Evolutionary conservation across 2,113 vertebrate species (phyloP).

Genomic region (Pangasianodon hypophthalmus): DNA sequence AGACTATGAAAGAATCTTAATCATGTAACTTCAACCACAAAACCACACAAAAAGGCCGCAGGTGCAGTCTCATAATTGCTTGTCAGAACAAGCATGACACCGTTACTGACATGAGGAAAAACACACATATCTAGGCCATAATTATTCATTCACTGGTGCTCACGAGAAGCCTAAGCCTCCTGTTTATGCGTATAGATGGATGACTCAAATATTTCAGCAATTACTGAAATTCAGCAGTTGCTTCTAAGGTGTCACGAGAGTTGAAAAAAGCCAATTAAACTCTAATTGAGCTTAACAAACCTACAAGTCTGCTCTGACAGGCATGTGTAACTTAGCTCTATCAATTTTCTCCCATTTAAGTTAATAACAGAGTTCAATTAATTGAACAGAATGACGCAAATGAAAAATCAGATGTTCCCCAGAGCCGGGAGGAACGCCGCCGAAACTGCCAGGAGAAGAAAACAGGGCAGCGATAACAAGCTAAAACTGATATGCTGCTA

Average conservation of each 20-base stretch:
- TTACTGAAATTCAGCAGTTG: slow-evolving; percentile 60
- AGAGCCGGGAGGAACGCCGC: slow-evolving; percentile 16
- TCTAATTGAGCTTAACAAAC: slow-evolving; percentile 70
- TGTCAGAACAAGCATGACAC: slow-evolving; percentile 57
- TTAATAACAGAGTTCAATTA: slow-evolving; percentile 66
- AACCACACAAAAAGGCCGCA: slow-evolving; percentile 2
- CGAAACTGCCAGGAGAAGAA: neutral
- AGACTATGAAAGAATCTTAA: neutral
- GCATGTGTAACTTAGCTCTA: slow-evolving; percentile 63
- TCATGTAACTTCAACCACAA: neutral
- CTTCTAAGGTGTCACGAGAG: slow-evolving; percentile 65
- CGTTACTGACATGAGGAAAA: slow-evolving; percentile 36
- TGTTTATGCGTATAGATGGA: slow-evolving; percentile 65
- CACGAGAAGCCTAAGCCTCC: slow-evolving; percentile 54
- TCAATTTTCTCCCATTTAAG: slow-evolving; percentile 66
- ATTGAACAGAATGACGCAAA: slow-evolving; percentile 63
- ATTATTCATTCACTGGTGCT: slow-evolving; percentile 72
- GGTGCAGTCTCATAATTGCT: slow-evolving; percentile 37
- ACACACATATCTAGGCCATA: slow-evolving; percentile 53
- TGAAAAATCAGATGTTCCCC: slow-evolving; percentile 48
- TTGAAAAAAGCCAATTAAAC: slow-evolving; percentile 72
- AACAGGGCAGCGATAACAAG: neutral
- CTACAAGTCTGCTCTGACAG: slow-evolving; percentile 60
- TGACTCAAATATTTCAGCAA: slow-evolving; percentile 63
- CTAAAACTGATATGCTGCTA: slow-evolving; percentile 1